Evolutionary conservation across 2,113 vertebrate genomes (phyloP).

Genomic region (Alouatta palliata): DNA sequence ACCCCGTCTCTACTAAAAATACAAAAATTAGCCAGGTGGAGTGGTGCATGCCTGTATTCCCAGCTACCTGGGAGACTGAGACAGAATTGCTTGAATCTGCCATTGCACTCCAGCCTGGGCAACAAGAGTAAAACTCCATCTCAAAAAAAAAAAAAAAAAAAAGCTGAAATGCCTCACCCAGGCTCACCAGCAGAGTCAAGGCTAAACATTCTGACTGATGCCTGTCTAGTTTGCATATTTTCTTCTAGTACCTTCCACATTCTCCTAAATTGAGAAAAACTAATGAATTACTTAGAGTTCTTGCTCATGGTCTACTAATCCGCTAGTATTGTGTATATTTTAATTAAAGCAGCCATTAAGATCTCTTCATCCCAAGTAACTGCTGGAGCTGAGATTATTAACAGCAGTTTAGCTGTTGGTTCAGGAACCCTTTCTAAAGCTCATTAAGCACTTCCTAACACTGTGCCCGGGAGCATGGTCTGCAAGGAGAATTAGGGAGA

Average conservation of each 20-base stretch:
- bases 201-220: not conserved
- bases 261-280: not conserved
- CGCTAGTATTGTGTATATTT: not conserved
- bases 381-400: not conserved
- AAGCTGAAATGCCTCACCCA: not conserved
- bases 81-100: too few relatives aligned
- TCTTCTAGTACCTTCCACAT: not conserved
- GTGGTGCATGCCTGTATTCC: too few relatives aligned
- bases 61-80: too few relatives aligned
- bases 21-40: too few relatives aligned
- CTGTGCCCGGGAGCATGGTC: not conserved
- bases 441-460: not conserved
- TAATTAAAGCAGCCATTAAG: not conserved
- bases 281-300: not conserved
- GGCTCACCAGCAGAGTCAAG: not conserved
- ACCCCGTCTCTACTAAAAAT: too few relatives aligned
- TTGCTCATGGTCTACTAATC: not conserved
- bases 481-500: not conserved
- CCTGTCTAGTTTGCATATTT: not conserved
- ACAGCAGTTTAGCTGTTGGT: not conserved
- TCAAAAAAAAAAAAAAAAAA: too few relatives aligned
- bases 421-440: conserved; percentile 24
- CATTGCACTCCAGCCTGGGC: too few relatives aligned
- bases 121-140: too few relatives aligned
- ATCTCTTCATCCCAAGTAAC: not conserved